A percentile compares a stretch with the other conserved stretches of the same genome.
Evolutionary conservation across 2,797 vertebrate genomes (phyloP).

Genomic region (Eremophila alpestris): DNA sequence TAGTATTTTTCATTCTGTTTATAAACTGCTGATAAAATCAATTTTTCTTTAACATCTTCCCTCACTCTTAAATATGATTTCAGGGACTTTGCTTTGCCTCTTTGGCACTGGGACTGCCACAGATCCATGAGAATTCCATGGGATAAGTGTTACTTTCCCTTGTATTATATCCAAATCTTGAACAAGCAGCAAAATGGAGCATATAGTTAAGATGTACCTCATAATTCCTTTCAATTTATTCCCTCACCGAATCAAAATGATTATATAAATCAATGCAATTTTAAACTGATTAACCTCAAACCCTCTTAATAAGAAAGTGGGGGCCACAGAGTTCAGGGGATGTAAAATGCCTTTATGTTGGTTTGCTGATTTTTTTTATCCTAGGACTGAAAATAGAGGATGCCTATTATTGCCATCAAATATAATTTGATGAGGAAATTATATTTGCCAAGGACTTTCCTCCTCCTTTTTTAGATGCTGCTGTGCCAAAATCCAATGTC

Average conservation of each 20-base stretch:
- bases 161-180: neutral
- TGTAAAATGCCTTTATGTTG: neutral
- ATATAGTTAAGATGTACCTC: neutral
- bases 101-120: neutral
- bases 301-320: constrained; percentile 37
- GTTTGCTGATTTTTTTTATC: constrained; percentile 24
- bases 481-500: neutral
- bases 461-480: neutral
- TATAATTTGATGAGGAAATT: constrained; percentile 9
- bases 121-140: neutral
- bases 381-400: neutral
- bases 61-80: neutral
- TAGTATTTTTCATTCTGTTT: neutral
- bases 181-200: neutral
- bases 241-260: constrained; percentile 3
- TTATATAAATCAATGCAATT: constrained; percentile 46
- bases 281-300: constrained; percentile 52
- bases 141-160: neutral
- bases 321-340: neutral
- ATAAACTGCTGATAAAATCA: neutral
- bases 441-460: neutral
- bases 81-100: neutral
- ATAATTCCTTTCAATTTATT: constrained; percentile 20
- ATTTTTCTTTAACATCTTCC: neutral
- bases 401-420: neutral